Conservation (phyloP, 2,113 vertebrate species). For the Bungarus multicinctus region DNA sequence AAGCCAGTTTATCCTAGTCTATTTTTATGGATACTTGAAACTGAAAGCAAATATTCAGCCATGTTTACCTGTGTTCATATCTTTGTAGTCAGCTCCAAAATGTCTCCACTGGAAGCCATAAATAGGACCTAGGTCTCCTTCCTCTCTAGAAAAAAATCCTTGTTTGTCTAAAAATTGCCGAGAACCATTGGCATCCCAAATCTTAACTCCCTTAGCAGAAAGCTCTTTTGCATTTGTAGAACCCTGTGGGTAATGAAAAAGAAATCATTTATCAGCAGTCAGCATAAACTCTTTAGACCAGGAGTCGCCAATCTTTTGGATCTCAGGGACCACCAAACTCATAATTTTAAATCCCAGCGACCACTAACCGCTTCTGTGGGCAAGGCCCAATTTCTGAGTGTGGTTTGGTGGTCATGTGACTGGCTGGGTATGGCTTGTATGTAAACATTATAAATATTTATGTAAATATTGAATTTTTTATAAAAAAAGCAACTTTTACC, state of each 20-base stretch:
- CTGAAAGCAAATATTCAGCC: background rate
- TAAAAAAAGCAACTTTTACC: too few species aligned
- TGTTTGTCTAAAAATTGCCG: constrained; percentile 87
- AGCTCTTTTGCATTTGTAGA: constrained; percentile 96
- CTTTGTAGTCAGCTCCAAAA: constrained; percentile 92
- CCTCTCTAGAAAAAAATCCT: constrained; percentile 84
- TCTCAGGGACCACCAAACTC: too few species aligned
- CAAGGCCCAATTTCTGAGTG: too few species aligned
- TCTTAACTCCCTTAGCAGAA: constrained; percentile 90
- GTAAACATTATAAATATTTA: too few species aligned
- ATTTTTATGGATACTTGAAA: background rate
- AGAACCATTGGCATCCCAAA: constrained; percentile 96
- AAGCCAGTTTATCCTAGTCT: background rate
- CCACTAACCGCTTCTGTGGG: too few species aligned
- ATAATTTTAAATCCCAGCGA: too few species aligned
- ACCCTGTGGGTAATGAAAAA: constrained; percentile 72
- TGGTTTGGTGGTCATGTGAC: too few species aligned
- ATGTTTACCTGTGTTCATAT: constrained; percentile 85
- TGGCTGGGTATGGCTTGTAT: too few species aligned
- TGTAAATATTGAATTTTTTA: too few species aligned
- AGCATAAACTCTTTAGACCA: background rate
- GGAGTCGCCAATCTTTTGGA: too few species aligned
- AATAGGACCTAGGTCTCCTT: constrained; percentile 94
- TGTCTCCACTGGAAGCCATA: constrained; percentile 99
- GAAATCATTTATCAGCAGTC: background rate